These are phyloP conservation scores for Euthynnus affinis DNA, from an alignment of 2,797 vertebrate species.

Conservation along the genomic window DNA sequence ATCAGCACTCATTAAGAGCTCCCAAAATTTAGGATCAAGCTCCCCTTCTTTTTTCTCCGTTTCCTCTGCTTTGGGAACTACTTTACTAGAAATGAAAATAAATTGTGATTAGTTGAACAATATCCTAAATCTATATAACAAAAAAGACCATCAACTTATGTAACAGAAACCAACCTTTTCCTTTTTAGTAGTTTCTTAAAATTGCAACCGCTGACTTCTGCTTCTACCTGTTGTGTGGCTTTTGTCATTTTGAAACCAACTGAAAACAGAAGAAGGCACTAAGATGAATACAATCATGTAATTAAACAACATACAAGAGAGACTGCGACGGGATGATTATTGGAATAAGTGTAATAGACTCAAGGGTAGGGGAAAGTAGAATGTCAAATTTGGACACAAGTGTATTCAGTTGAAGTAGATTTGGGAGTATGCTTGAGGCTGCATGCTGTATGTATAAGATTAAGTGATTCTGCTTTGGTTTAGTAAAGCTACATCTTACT, in stretches of 20 bases:
- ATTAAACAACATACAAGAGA: constrained; percentile 10
- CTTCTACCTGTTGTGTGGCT: constrained; percentile 37
- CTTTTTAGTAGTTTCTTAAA: constrained; percentile 87
- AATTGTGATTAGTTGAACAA: neutral
- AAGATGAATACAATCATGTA: neutral
- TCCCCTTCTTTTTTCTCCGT: constrained; percentile 79
- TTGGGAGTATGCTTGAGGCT: neutral
- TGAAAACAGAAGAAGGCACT: constrained; percentile 68
- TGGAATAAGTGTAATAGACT: neutral
- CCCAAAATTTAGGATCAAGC: constrained; percentile 87
- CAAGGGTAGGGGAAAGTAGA: neutral
- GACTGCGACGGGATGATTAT: neutral
- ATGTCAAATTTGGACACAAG: constrained; percentile 11
- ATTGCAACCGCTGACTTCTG: constrained; percentile 62
- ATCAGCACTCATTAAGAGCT: constrained; percentile 88
- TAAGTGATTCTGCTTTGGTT: neutral
- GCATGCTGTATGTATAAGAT: neutral
- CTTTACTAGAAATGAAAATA: constrained; percentile 69
- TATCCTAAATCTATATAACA: neutral
- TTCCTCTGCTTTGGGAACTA: constrained; percentile 71
- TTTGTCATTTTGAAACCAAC: constrained; percentile 89
- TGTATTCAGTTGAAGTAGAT: neutral
- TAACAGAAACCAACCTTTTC: constrained; percentile 66
- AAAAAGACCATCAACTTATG: neutral
- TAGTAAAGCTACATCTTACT: neutral